phyloP scores from a whole-genome alignment of 2,797 vertebrate species.

The Selene dorsalis region DNA sequence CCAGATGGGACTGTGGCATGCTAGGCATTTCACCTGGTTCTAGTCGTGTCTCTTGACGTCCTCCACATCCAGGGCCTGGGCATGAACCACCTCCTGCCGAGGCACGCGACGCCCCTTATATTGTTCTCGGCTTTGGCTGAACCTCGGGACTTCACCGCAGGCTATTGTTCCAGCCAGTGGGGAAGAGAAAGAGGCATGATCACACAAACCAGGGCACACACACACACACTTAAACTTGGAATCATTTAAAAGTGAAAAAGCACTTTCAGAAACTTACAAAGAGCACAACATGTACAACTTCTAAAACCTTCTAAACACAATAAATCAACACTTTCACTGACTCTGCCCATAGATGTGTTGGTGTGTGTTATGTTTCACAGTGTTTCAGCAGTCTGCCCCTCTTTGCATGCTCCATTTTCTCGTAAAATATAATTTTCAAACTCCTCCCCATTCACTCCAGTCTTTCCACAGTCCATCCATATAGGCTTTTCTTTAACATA shows the following conservation, averaged over 20 bases:
- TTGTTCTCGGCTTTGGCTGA: constrained; percentile 65
- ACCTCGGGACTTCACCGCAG: constrained; percentile 59
- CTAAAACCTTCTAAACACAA: constrained; percentile 6
- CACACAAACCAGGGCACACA: constrained; percentile 42
- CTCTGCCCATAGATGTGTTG: not conserved
- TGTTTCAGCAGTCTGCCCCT: constrained; percentile 28
- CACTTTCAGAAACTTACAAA: not conserved
- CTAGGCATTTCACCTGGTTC: constrained; percentile 71
- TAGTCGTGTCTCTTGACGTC: constrained; percentile 33
- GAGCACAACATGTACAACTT: not conserved
- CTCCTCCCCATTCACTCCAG: not conserved
- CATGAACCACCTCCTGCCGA: constrained; percentile 57
- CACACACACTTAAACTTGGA: constrained; percentile 6
- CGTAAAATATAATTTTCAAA: not conserved
- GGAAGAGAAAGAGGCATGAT: constrained; percentile 58
- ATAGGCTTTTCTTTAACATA: constrained; percentile 6
- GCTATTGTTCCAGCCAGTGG: constrained; percentile 58
- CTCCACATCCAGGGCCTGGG: constrained; percentile 20
- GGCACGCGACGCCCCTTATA: constrained; percentile 58
- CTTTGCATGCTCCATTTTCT: constrained; percentile 1
- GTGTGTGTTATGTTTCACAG: constrained; percentile 5
- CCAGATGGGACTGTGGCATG: constrained; percentile 63
- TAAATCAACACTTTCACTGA: constrained; percentile 2
- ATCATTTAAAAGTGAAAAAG: not conserved
- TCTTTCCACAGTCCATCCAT: not conserved